Evolutionary conservation across 2,888 invertebrate genomes (phyloP).

Genomic region (Oconnorella tubifera): DNA sequence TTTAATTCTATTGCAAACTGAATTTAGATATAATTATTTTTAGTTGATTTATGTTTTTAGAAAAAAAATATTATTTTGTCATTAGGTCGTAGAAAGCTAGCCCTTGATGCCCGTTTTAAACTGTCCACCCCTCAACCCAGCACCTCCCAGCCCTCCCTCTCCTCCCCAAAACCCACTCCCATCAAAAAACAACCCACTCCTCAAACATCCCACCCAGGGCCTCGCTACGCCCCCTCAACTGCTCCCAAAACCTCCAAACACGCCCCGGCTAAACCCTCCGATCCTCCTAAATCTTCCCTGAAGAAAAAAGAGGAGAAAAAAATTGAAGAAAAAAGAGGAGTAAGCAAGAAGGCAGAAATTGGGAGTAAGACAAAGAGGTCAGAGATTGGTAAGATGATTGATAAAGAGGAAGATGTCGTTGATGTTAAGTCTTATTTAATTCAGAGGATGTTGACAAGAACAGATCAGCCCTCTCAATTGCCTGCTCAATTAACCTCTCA

Average conservation of each 20-base stretch:
- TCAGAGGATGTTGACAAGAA: conserved; percentile 13
- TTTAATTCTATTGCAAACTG: too few species aligned
- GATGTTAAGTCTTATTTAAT: conserved; percentile 21
- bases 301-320: background rate
- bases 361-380: background rate
- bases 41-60: too few species aligned
- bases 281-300: too few species aligned
- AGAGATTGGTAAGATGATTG: background rate
- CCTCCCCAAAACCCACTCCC: background rate
- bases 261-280: background rate
- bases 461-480: background rate
- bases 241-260: background rate
- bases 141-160: conserved; percentile 3
- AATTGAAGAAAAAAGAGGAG: background rate
- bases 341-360: background rate
- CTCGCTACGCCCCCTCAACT: background rate
- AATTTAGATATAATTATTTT: too few species aligned
- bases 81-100: background rate
- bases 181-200: background rate
- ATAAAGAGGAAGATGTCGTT: conserved; percentile 4
- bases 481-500: background rate
- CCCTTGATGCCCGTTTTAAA: background rate
- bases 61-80: too few species aligned
- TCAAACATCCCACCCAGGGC: background rate
- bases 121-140: background rate